These are phyloP conservation scores for Cryptomyrus ogoouensis DNA, from an alignment of 2,113 vertebrate genomes.

Conservation along the genomic window DNA sequence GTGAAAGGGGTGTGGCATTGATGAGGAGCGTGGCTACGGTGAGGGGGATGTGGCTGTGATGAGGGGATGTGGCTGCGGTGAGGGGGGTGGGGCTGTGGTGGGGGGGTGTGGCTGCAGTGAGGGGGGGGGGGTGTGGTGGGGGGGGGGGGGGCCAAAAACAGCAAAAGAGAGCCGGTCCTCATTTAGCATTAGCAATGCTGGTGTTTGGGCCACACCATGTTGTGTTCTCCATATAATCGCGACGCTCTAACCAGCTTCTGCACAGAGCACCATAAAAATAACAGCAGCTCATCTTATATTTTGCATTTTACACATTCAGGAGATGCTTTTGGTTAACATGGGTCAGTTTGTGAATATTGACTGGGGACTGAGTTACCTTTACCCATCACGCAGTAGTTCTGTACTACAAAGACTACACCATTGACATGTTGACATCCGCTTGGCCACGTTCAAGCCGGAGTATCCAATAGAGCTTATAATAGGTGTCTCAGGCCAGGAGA, in stretches of 20 bases:
- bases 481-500: background rate
- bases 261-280: background rate
- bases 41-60: background rate
- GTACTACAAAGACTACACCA: background rate
- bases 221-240: background rate
- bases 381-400: background rate
- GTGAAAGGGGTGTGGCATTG: no score
- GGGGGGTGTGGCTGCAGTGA: background rate
- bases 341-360: background rate
- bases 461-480: background rate
- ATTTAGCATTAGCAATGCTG: background rate
- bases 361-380: background rate
- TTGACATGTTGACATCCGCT: background rate
- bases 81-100: background rate
- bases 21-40: background rate
- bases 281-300: background rate
- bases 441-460: background rate
- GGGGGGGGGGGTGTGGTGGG: no score
- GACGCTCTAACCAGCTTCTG: background rate
- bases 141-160: background rate
- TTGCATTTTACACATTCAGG: background rate
- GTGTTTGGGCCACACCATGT: background rate
- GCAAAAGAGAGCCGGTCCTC: background rate
- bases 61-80: no score
- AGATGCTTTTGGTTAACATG: background rate